Evolutionary conservation across 1,140 invertebrate genomes (phyloP).

Genomic region (Meloidogyne floridensis): DNA sequence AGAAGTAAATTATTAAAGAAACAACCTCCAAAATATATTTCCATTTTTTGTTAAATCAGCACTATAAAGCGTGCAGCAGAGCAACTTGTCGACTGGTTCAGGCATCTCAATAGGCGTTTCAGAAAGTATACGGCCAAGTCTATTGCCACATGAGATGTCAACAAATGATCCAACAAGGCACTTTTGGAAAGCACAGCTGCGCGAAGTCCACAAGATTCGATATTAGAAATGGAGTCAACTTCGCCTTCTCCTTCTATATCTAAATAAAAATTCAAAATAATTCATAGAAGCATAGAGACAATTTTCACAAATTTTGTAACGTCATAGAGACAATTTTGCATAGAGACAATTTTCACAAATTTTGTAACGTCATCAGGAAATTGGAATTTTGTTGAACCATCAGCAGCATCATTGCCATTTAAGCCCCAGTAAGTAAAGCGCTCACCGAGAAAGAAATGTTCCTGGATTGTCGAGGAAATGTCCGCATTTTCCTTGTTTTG

Average conservation of each 20-base stretch:
- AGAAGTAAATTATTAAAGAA: slow-evolving; percentile 75
- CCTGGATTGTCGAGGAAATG: background rate
- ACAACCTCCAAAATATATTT: slow-evolving; percentile 93
- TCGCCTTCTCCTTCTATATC: no score
- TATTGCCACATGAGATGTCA: slow-evolving; percentile 40
- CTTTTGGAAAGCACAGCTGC: background rate
- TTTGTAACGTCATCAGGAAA: slow-evolving; percentile 34
- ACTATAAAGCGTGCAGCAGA: slow-evolving; percentile 87
- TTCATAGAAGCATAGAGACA: no score
- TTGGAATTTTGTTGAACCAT: slow-evolving; percentile 7
- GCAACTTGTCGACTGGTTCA: slow-evolving; percentile 77
- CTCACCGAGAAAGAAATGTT: slow-evolving; percentile 32
- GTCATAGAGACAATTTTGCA: no score
- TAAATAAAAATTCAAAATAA: no score
- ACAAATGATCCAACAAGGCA: slow-evolving; percentile 48
- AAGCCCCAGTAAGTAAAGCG: slow-evolving; percentile 21
- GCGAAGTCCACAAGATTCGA: no score
- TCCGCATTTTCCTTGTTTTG: slow-evolving; percentile 31
- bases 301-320: no score
- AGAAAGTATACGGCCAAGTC: slow-evolving; percentile 73
- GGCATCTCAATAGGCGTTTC: slow-evolving; percentile 75
- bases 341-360: slow-evolving; percentile 72
- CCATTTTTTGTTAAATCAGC: slow-evolving; percentile 86
- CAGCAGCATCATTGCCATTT: background rate
- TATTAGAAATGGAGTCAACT: no score